Conservation (phyloP, 2,888 invertebrate genomes). For the Heteromurus nitidus region DNA sequence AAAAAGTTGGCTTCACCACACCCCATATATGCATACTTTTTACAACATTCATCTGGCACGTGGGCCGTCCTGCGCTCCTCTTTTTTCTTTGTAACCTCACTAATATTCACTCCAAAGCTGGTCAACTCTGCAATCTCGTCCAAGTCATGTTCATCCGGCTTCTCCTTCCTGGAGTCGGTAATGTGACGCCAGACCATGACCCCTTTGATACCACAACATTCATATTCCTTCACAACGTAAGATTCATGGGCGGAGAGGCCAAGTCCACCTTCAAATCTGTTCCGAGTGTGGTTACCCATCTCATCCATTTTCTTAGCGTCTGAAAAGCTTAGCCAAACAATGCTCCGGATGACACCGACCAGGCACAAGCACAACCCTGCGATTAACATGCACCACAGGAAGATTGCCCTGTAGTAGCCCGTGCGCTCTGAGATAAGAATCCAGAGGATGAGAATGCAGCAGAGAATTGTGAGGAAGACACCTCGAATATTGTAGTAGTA, state of each 20-base stretch:
- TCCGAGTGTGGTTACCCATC: slow-evolving; percentile 21
- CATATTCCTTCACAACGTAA: neutral
- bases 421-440: neutral
- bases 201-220: neutral
- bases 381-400: slow-evolving; percentile 23
- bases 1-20: slow-evolving; percentile 12
- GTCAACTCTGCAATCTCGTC: neutral
- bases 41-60: slow-evolving; percentile 17
- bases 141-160: neutral
- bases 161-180: neutral
- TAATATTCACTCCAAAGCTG: too few relatives aligned
- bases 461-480: neutral
- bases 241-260: slow-evolving; percentile 1
- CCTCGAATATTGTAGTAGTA: slow-evolving; percentile 16
- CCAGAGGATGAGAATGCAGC: neutral
- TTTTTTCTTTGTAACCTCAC: too few relatives aligned
- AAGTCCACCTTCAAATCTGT: slow-evolving; percentile 1
- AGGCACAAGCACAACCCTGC: slow-evolving; percentile 6
- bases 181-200: slow-evolving; percentile 5
- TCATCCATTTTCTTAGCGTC: neutral
- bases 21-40: neutral
- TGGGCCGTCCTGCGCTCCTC: slow-evolving; percentile 11
- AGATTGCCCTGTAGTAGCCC: slow-evolving; percentile 23
- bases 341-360: neutral
- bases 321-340: slow-evolving; percentile 9